Base-by-base conservation (phyloP, 1,140 invertebrate genomes). In the Bathynomus jamesi region DNA sequence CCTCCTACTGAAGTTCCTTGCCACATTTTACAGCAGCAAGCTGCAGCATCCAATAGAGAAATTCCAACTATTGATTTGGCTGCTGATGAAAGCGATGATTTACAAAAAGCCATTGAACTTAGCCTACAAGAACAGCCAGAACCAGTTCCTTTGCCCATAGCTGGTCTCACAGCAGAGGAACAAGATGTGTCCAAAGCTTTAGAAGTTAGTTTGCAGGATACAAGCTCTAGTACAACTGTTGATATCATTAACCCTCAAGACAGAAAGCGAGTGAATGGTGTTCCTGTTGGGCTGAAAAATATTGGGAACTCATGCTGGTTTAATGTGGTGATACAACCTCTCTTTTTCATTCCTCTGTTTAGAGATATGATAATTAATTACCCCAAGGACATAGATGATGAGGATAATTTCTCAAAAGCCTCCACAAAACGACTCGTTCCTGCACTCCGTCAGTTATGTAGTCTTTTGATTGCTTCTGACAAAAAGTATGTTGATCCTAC, bases 241-340 rank as follows among this genome's bases (percentile, higher is more conserved):
- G 83, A 85, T 75, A 82, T 82, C n/a, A 73, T 83, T 27, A 85
- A 85, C 76, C 84, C 84, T 2, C 79, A 83, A 73, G 83, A 84
- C 68, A 78, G 83, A 65, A 82, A 81, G 64, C 77, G 85, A 63
- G 78, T 80, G 21, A 79, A 80, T 5, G 79, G 80, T 11, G 69
- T 73, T 80, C 84, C 85, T 28, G 84, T 85, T 46, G 85, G 84
- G 11, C 78, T 85, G 27, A 84, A 84, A 78, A 85, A 85, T 80
- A 83, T 85, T 25, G 85, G 85, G n/a, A 85, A 85, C 69, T 85
- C 84, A 0, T 85, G 85, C 78, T 85, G 85, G 85, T 85, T 85
- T 77, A 85, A 83, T 79, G 83, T 84, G 74, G 83, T 85, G 21
- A 85, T 85, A 71, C 85, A 85, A 80, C 83, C 83, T 17, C 77